phyloP scores from a whole-genome alignment of 2,797 vertebrate genomes.

The Hoplostethus mediterraneus region DNA sequence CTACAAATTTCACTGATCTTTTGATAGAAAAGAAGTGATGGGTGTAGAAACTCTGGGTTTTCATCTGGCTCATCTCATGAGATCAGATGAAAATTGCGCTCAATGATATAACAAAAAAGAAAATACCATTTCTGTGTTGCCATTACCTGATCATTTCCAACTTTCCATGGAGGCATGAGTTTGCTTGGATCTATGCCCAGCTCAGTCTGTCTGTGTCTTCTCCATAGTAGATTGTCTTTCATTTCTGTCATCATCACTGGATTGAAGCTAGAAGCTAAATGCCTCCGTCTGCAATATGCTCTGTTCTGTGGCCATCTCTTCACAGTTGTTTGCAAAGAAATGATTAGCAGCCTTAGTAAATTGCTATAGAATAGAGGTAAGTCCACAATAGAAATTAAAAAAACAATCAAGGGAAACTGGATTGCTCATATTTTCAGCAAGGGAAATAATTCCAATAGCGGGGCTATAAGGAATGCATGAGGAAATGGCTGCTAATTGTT shows the following conservation, averaged over 20 bases:
- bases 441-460: conserved; percentile 19
- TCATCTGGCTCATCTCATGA: conserved; percentile 50
- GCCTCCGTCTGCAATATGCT: conserved; percentile 44
- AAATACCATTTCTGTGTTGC: conserved; percentile 79
- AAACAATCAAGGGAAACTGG: not conserved
- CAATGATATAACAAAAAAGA: conserved; percentile 34
- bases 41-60: conserved; percentile 6
- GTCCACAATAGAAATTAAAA: not conserved
- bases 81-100: conserved; percentile 65
- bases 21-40: conserved; percentile 51
- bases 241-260: conserved; percentile 57
- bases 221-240: conserved; percentile 71
- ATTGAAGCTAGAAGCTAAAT: conserved; percentile 47
- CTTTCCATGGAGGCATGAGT: conserved; percentile 83
- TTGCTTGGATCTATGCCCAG: conserved; percentile 64
- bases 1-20: conserved; percentile 68
- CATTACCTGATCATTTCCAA: conserved; percentile 77
- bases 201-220: conserved; percentile 64
- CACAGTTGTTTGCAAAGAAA: conserved; percentile 63
- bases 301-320: conserved; percentile 55
- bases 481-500: conserved; percentile 92
- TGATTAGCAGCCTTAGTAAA: conserved; percentile 75
- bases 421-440: conserved; percentile 17
- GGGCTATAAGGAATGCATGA: conserved; percentile 41
- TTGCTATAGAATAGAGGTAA: conserved; percentile 7